Percentiles rank a stretch among this genome's conserved stretches.
phyloP scores from a whole-genome alignment of 2,888 invertebrate genomes.

The Aproaerema taeniolella region DNA sequence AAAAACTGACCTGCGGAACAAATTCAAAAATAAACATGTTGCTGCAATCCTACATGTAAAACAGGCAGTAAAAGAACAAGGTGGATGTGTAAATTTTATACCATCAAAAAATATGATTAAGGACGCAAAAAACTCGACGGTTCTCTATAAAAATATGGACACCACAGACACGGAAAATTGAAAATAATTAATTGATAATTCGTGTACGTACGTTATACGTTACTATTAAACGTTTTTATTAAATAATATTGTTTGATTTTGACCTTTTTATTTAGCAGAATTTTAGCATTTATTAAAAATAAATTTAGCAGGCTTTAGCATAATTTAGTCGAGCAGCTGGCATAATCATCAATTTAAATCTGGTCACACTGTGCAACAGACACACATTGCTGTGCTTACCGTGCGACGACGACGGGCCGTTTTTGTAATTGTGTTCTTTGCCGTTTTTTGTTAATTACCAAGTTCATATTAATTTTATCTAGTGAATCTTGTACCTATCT shows the following conservation, averaged over 20 bases:
- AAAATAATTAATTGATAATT: background rate
- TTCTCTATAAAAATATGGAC: too few species aligned
- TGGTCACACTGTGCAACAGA: background rate
- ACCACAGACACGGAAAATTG: background rate
- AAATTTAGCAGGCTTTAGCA: background rate
- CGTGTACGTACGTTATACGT: background rate
- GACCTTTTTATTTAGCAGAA: background rate
- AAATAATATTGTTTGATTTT: background rate
- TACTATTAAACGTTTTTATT: background rate
- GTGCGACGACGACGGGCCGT: too few species aligned
- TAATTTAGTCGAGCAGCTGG: background rate
- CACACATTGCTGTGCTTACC: too few species aligned
- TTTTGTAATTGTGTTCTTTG: too few species aligned
- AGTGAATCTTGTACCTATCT: too few species aligned
- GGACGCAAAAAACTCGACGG: background rate
- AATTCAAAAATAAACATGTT: conserved; percentile 9
- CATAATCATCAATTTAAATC: background rate
- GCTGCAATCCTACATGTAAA: conserved; percentile 8
- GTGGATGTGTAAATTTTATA: conserved; percentile 5
- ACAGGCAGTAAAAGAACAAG: conserved; percentile 7
- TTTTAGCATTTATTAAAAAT: background rate
- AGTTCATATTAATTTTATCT: too few species aligned
- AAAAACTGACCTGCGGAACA: conserved; percentile 4
- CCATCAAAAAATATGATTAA: background rate
- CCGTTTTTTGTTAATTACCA: too few species aligned